Evolutionary conservation across 2,888 invertebrate genomes (phyloP).

Genomic region (Cristatella mucedo): DNA sequence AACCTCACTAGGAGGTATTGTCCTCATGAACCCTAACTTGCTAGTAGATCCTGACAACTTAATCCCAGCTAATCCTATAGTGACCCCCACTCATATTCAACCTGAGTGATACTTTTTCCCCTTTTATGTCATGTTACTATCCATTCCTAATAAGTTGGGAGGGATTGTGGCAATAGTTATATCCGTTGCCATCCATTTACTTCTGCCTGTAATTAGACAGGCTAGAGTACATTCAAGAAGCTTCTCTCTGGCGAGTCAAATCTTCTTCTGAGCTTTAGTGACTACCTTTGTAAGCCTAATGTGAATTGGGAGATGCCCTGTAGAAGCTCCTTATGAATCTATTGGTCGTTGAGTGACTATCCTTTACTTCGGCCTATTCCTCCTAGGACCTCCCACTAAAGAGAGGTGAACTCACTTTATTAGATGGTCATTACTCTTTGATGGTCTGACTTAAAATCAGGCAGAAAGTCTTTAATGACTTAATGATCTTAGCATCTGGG

Average conservation of each 20-base stretch:
- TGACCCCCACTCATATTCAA: slow-evolving; percentile 59
- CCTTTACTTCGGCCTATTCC: slow-evolving; percentile 13
- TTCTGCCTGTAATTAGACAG: slow-evolving; percentile 44
- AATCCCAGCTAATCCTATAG: slow-evolving; percentile 51
- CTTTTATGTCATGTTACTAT: slow-evolving; percentile 65
- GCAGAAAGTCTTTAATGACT: no score
- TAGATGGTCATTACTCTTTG: no score
- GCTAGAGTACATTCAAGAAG: slow-evolving; percentile 40
- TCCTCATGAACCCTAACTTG: slow-evolving; percentile 46
- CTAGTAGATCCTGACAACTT: slow-evolving; percentile 59
- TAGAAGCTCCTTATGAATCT: slow-evolving; percentile 48
- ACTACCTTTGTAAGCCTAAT: slow-evolving; percentile 48
- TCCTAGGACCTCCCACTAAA: no score
- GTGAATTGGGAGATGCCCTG: slow-evolving; percentile 54
- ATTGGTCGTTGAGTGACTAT: slow-evolving; percentile 15
- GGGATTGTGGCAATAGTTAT: slow-evolving; percentile 52
- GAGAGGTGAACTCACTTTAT: no score
- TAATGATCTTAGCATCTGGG: no score
- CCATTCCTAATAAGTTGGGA: slow-evolving; percentile 62
- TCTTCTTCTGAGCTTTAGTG: slow-evolving; percentile 45
- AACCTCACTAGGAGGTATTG: slow-evolving; percentile 39
- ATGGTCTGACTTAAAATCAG: no score
- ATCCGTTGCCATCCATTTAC: slow-evolving; percentile 52
- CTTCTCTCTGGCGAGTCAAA: slow-evolving; percentile 44
- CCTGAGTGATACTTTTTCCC: slow-evolving; percentile 72